These are phyloP conservation scores for Drosophila mulleri DNA, from an alignment of 2,888 invertebrate species.

Conservation along the genomic window DNA sequence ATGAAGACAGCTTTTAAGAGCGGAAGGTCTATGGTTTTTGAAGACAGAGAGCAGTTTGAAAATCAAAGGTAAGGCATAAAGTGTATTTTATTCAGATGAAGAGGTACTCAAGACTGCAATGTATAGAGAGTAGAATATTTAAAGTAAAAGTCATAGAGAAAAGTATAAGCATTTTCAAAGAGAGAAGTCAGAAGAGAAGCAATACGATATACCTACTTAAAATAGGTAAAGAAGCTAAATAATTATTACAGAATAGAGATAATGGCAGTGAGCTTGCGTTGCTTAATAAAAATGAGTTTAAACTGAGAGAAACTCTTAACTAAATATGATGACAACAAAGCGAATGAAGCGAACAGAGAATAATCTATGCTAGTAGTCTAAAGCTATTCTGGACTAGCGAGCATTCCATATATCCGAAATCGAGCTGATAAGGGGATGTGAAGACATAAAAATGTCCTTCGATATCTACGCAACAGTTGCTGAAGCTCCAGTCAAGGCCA, in stretches of 20 bases:
- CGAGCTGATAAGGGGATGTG: too few species aligned
- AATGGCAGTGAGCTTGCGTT: neutral
- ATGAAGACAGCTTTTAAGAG: too few species aligned
- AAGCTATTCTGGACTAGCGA: too few species aligned
- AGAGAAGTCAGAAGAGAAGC: too few species aligned
- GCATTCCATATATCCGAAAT: neutral
- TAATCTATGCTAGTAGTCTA: neutral
- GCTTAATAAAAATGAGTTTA: neutral
- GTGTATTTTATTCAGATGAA: too few species aligned
- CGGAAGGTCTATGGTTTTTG: too few species aligned
- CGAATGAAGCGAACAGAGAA: neutral
- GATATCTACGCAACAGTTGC: slow-evolving; percentile 11
- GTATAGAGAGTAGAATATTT: neutral
- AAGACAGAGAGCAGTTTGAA: too few species aligned
- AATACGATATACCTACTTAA: neutral
- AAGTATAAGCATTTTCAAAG: too few species aligned
- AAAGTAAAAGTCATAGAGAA: too few species aligned
- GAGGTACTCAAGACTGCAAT: too few species aligned
- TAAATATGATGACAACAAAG: neutral
- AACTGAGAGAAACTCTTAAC: neutral
- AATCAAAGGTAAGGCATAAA: too few species aligned
- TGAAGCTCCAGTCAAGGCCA: slow-evolving; percentile 5
- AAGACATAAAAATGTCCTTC: neutral
- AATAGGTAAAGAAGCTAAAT: neutral
- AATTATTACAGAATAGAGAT: neutral